Evolutionary conservation across 2,888 invertebrate species (phyloP).

Genomic region (Agrochola litura): DNA sequence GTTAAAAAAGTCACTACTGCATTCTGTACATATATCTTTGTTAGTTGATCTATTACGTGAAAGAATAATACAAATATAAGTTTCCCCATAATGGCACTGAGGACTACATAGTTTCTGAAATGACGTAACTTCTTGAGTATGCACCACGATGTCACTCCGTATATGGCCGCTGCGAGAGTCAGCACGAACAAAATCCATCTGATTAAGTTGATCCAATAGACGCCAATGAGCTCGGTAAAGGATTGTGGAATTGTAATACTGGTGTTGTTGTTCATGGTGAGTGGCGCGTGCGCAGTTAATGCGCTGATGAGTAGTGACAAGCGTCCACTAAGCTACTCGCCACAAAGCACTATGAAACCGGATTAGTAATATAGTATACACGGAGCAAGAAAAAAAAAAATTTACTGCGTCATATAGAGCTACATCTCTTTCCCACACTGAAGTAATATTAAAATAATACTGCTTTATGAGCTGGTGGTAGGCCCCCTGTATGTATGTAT

Average conservation of each 20-base stretch:
- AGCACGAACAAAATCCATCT: background rate
- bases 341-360: background rate
- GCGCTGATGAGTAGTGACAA: background rate
- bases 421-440: too few relatives aligned
- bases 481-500: too few relatives aligned
- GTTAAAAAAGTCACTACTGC: background rate
- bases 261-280: background rate
- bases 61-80: background rate
- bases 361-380: background rate
- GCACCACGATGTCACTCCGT: background rate
- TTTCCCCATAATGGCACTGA: constrained; percentile 1
- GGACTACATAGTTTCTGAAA: background rate
- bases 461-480: too few relatives aligned
- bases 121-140: background rate
- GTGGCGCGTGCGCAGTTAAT: background rate
- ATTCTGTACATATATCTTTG: background rate
- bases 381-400: too few relatives aligned
- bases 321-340: background rate
- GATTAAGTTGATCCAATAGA: background rate
- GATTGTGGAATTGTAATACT: background rate
- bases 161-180: background rate
- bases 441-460: too few relatives aligned
- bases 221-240: background rate
- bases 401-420: too few relatives aligned
- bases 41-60: background rate